Evolutionary conservation across 2,888 invertebrate species (phyloP), one percentile per base, ranked within the genome.

Genomic region (Lepetodrilus schrolli): DNA sequence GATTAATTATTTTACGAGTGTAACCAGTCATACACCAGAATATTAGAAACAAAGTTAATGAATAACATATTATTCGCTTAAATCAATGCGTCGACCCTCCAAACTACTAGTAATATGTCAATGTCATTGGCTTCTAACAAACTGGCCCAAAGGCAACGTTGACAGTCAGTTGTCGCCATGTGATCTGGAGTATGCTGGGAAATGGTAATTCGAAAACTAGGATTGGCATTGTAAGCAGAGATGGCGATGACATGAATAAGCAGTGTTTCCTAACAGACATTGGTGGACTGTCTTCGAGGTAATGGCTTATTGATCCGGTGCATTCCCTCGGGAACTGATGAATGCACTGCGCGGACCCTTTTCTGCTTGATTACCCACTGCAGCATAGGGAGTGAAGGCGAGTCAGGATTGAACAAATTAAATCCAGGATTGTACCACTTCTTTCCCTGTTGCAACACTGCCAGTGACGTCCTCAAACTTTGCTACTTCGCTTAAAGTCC

Each of bases 351-450:
- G 43, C 58, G 10, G 30, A 34, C 26, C 17, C 58, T 58, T 58
- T 58, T 58, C 58, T 26, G 58, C 58, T 58, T 58, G 58, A 58
- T 58, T 58, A 58, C 26, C 34, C 58, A 58, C 58, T 7, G 34
- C 17, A 26, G 58, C 30, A n/a, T n/a, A 17, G 17, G 30, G 30
- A 58, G 26, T 30, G 26, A 58, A 30, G 26, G 58, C 34, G 10
- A 23, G 58, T 17, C 58, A 17, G 58, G 58, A 34, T 58, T 58
- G 26, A 34, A 58, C 58, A 58, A 58, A 58, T 58, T 58, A 26
- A 58, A 58, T 58, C 58, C 58, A 58, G 30, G 58, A 58, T 58
- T 58, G 26, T 23, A 30, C 13, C 8, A 17, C 34, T 30, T 58
- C 58, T 58, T 5, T 23, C 30, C 34, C 7, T 30, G 58, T 21